Percentiles rank a stretch among this genome's conserved stretches.
Conservation (phyloP, 1,140 invertebrate genomes). For the Neomicropteryx cornuta region DNA sequence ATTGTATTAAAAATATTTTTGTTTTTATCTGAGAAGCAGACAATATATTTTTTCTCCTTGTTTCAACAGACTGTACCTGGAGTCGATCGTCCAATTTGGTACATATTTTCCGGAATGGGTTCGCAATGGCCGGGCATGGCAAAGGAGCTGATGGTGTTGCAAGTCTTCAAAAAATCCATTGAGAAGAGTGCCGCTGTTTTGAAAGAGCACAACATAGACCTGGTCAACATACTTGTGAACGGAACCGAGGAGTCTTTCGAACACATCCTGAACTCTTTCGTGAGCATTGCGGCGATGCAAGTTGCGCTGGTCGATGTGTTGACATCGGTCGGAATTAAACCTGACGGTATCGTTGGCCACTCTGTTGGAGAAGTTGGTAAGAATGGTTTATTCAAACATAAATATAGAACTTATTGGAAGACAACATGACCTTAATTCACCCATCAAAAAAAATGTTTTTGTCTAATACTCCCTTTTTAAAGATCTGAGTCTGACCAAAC, state of each 20-base stretch:
- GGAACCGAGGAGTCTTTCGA: constrained; percentile 66
- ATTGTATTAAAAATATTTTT: too few relatives aligned
- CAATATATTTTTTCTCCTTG: constrained; percentile 5
- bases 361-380: constrained; percentile 80
- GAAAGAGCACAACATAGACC: constrained; percentile 64
- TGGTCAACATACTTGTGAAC: constrained; percentile 70
- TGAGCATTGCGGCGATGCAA: constrained; percentile 91
- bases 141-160: constrained; percentile 67
- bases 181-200: constrained; percentile 63
- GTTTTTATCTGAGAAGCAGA: too few relatives aligned
- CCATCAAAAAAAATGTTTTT: too few relatives aligned
- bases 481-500: too few relatives aligned
- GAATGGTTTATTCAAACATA: too few relatives aligned
- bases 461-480: too few relatives aligned
- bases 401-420: background rate
- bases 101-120: constrained; percentile 93
- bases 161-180: constrained; percentile 70
- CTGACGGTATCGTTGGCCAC: constrained; percentile 92
- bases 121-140: constrained; percentile 95
- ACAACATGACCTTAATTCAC: too few relatives aligned
- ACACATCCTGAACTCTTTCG: constrained; percentile 79
- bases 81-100: constrained; percentile 78
- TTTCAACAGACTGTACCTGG: constrained; percentile 11
- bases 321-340: constrained; percentile 61
- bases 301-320: constrained; percentile 84